These are phyloP conservation scores for Amazona guildingii DNA, from an alignment of 2,113 vertebrate genomes.

Conservation along the genomic window DNA sequence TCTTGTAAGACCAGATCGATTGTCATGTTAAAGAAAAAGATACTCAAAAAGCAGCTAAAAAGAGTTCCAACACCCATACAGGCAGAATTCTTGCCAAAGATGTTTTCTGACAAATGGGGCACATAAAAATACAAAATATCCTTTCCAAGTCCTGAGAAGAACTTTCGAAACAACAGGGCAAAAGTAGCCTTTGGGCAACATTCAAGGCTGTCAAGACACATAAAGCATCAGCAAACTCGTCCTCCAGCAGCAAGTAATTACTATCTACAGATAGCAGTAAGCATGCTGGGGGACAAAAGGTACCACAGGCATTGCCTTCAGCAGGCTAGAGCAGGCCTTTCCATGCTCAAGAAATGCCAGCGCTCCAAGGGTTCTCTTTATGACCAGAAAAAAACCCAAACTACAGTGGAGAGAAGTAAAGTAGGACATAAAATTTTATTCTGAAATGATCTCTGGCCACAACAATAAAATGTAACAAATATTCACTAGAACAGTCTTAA, in stretches of 20 bases:
- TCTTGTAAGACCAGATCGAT: background rate
- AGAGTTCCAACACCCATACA: background rate
- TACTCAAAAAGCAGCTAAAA: background rate
- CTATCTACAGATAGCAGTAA: background rate
- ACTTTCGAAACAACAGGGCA: background rate
- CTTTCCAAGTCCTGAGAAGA: background rate
- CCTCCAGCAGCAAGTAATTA: background rate
- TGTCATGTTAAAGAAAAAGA: background rate
- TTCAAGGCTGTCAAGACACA: background rate
- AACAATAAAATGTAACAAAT: slow-evolving; percentile 99
- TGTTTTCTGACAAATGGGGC: background rate
- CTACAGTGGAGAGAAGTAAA: slow-evolving; percentile 66
- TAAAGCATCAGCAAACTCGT: background rate
- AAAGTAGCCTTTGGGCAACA: background rate
- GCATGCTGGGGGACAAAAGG: background rate
- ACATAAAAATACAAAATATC: background rate
- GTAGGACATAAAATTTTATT: slow-evolving; percentile 87
- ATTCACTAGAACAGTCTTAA: slow-evolving; percentile 93
- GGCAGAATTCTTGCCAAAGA: background rate
- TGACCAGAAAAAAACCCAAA: background rate
- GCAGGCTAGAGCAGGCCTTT: background rate
- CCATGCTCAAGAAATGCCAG: background rate
- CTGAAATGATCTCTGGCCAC: slow-evolving; percentile 92
- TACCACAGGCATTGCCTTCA: background rate
- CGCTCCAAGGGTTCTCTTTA: background rate